These are phyloP conservation scores for Cheilosia variabilis DNA, from an alignment of 2,888 invertebrate genomes.

Conservation along the genomic window DNA sequence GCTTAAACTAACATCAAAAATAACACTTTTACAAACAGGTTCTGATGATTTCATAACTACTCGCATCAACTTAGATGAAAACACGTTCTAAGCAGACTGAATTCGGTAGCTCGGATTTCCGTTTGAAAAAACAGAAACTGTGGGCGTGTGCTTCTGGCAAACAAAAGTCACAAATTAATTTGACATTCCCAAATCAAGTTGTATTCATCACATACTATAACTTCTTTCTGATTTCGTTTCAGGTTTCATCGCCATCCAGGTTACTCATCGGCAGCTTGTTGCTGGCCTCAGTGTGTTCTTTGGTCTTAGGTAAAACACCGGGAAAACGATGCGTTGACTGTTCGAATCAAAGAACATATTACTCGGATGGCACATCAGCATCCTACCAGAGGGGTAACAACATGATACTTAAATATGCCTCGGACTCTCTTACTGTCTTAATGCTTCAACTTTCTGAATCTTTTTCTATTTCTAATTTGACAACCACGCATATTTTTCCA, in stretches of 20 bases:
- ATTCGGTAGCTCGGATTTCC: slow-evolving; percentile 12
- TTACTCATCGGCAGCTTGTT: slow-evolving; percentile 33
- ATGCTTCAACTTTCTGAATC: neutral
- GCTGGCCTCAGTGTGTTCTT: slow-evolving; percentile 35
- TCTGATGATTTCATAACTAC: neutral
- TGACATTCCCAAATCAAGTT: neutral
- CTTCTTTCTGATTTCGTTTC: slow-evolving; percentile 21
- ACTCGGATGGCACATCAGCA: slow-evolving; percentile 79
- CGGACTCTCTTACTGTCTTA: neutral
- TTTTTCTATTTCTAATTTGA: slow-evolving; percentile 13
- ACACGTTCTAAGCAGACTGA: slow-evolving; percentile 1
- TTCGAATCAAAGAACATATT: slow-evolving; percentile 79
- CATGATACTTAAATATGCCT: neutral
- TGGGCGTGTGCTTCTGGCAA: slow-evolving; percentile 15
- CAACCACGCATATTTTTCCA: slow-evolving; percentile 17
- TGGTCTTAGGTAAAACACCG: slow-evolving; percentile 79
- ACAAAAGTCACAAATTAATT: neutral
- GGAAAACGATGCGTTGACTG: slow-evolving; percentile 81
- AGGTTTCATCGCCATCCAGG: slow-evolving; percentile 43
- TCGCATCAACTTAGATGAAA: neutral
- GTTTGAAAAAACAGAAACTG: neutral
- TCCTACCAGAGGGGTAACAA: slow-evolving; percentile 48
- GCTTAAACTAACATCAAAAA: neutral
- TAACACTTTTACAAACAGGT: neutral
- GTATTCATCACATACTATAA: neutral